These are phyloP conservation scores for Aricia agestis DNA, from an alignment of 1,140 invertebrate genomes.

Conservation along the genomic window DNA sequence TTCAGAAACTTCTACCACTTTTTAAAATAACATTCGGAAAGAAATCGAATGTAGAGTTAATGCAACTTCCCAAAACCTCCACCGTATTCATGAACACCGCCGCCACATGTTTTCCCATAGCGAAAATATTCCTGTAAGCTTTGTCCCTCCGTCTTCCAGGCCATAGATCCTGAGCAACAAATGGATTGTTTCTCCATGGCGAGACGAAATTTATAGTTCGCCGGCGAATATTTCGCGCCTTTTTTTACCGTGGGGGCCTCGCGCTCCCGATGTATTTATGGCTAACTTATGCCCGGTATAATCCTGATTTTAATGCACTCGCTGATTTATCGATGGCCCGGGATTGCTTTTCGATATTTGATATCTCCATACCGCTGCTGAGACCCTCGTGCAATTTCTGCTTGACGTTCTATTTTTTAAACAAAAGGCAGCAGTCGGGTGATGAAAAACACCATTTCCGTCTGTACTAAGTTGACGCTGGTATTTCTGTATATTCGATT, in stretches of 20 bases:
- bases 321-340: slow-evolving; percentile 61
- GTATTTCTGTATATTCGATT: neutral
- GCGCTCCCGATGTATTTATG: slow-evolving; percentile 62
- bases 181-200: slow-evolving; percentile 66
- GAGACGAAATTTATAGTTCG: slow-evolving; percentile 66
- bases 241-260: slow-evolving; percentile 41
- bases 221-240: slow-evolving; percentile 46
- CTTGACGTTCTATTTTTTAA: slow-evolving; percentile 19
- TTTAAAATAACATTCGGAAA: too few species aligned
- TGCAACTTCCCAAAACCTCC: too few species aligned
- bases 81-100: neutral
- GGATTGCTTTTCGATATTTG: slow-evolving; percentile 71
- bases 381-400: slow-evolving; percentile 42
- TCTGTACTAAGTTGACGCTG: neutral
- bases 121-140: slow-evolving; percentile 2
- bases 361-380: slow-evolving; percentile 71
- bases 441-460: neutral
- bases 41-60: too few species aligned
- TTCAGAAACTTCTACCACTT: too few species aligned
- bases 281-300: slow-evolving; percentile 69
- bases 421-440: neutral
- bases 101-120: neutral
- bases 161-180: slow-evolving; percentile 65
- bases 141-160: slow-evolving; percentile 28
- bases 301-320: slow-evolving; percentile 70